Conservation (phyloP, 1,140 invertebrate species). For the Drosophila baimaii region DNA sequence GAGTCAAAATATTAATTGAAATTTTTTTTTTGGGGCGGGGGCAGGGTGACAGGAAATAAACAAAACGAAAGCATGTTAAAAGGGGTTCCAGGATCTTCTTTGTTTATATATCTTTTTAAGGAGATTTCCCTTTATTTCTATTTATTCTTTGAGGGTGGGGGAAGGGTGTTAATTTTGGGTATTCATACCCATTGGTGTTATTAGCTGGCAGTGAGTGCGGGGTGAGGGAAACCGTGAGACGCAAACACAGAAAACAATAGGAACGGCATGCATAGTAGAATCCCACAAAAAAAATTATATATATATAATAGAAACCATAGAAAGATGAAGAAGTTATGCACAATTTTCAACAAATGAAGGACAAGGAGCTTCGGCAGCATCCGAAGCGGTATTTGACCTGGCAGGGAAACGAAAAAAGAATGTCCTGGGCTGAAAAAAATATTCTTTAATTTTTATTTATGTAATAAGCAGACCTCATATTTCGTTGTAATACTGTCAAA, state of each 20-base stretch:
- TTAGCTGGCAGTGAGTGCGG: slow-evolving; percentile 34
- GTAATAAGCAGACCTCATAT: neutral
- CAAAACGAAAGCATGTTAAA: slow-evolving; percentile 13
- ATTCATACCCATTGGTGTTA: slow-evolving; percentile 1
- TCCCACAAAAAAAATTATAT: slow-evolving; percentile 9
- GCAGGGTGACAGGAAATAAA: slow-evolving; percentile 6
- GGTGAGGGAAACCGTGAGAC: slow-evolving; percentile 22
- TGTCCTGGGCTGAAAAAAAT: too few relatives aligned
- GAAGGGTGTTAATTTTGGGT: slow-evolving; percentile 15
- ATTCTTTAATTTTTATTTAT: neutral
- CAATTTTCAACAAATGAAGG: slow-evolving; percentile 11
- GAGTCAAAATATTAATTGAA: neutral
- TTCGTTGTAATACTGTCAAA: neutral
- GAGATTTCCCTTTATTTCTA: neutral
- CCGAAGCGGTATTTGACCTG: slow-evolving; percentile 19
- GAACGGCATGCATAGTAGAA: slow-evolving; percentile 32
- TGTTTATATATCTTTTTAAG: neutral
- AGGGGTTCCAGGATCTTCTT: neutral
- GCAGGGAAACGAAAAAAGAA: too few relatives aligned
- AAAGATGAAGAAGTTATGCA: slow-evolving; percentile 21
- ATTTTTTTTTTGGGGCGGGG: too few relatives aligned
- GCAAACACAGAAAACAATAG: slow-evolving; percentile 39
- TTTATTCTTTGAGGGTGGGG: too few relatives aligned
- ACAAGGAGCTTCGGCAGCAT: slow-evolving; percentile 2
- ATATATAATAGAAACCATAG: slow-evolving; percentile 16